phyloP scores from a whole-genome alignment of 2,113 vertebrate genomes.

The Leptosomus discolor region DNA sequence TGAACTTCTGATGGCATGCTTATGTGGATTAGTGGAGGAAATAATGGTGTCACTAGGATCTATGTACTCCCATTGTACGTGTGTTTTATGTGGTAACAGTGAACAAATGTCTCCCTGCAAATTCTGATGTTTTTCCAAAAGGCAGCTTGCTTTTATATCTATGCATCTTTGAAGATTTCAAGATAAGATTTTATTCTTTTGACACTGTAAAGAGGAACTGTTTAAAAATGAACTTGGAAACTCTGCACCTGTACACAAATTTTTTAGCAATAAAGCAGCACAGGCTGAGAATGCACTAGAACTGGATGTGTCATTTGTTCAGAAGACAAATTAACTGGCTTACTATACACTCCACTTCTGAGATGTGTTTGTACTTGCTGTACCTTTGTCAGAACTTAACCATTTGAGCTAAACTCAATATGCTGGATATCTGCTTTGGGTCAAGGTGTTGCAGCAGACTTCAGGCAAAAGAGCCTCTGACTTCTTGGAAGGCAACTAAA shows the following conservation, averaged over 20 bases:
- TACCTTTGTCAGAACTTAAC: background rate
- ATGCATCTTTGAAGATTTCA: constrained; percentile 77
- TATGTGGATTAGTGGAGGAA: background rate
- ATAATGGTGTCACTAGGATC: background rate
- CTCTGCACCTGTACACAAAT: constrained; percentile 78
- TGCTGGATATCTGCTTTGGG: background rate
- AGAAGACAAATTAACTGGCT: background rate
- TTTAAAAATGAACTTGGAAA: constrained; percentile 74
- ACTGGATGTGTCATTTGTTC: constrained; percentile 51
- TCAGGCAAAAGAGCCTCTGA: background rate
- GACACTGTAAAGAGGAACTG: constrained; percentile 74
- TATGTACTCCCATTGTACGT: background rate
- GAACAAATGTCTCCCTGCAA: constrained; percentile 62
- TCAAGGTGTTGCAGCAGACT: background rate
- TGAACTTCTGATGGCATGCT: constrained; percentile 6
- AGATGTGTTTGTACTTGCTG: background rate
- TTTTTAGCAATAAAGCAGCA: constrained; percentile 82
- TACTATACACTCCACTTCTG: background rate
- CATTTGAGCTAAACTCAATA: background rate
- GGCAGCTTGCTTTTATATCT: constrained; percentile 81
- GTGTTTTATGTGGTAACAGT: constrained; percentile 39
- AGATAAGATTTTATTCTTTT: constrained; percentile 74
- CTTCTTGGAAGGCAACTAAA: background rate
- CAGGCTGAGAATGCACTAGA: constrained; percentile 78
- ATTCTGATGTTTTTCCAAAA: constrained; percentile 71